A percentile compares a stretch with the other conserved stretches of the same genome.
Conservation (phyloP, 2,113 vertebrate genomes). For the Australoheros scitulus region DNA sequence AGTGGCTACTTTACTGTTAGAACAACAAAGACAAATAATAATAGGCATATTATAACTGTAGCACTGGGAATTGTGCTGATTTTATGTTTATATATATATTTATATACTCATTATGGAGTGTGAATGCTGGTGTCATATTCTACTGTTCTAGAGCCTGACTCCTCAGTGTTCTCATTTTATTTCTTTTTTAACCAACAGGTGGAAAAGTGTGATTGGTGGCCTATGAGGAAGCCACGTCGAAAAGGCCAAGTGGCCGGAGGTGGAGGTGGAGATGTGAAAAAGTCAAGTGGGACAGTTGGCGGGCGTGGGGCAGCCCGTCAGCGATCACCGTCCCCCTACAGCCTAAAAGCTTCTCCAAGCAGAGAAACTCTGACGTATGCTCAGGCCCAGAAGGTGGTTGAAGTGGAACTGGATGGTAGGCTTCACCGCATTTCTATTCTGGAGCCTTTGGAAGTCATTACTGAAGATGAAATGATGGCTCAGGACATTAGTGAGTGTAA, state of each 20-base stretch:
- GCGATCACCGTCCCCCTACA: constrained; percentile 90
- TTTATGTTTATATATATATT: too few species aligned
- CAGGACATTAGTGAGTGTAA: constrained; percentile 97
- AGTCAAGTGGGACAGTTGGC: constrained; percentile 68
- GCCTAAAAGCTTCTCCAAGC: constrained; percentile 89
- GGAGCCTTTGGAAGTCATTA: constrained; percentile 94
- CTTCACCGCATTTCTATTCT: constrained; percentile 96
- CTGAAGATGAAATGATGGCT: constrained; percentile 94
- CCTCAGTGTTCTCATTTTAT: not conserved
- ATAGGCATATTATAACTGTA: not conserved
- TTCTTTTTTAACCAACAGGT: constrained; percentile 46
- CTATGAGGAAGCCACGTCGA: constrained; percentile 94
- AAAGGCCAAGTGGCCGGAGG: constrained; percentile 81
- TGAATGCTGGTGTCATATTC: not conserved
- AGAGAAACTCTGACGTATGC: constrained; percentile 93
- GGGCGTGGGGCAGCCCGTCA: constrained; percentile 78
- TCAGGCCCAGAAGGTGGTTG: constrained; percentile 94
- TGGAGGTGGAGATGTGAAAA: constrained; percentile 72
- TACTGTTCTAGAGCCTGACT: not conserved
- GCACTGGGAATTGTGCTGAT: not conserved
- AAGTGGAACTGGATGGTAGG: constrained; percentile 95
- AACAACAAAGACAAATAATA: not conserved
- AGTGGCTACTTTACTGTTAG: not conserved
- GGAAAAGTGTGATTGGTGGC: constrained; percentile 66
- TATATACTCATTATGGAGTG: not conserved